Conservation (phyloP, 2,113 vertebrate species). For the Numenius arquata region DNA sequence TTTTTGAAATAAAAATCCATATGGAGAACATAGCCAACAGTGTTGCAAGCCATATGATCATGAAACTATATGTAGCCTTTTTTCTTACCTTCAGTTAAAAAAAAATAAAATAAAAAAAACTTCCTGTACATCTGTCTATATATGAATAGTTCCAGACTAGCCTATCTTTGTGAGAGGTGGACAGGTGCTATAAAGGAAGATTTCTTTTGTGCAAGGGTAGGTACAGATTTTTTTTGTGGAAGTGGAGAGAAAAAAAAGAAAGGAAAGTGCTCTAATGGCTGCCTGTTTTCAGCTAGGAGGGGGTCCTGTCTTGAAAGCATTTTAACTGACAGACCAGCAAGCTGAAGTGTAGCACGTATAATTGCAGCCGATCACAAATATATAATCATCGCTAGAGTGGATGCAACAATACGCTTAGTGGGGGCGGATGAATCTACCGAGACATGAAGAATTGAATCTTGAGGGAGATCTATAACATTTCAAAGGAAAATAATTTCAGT, state of each 20-base stretch:
- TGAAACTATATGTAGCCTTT: background rate
- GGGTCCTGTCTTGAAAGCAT: background rate
- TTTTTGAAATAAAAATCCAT: background rate
- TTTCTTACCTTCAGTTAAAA: background rate
- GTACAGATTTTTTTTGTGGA: background rate
- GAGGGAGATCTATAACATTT: background rate
- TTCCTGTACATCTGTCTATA: background rate
- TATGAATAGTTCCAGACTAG: background rate
- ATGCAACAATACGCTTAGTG: background rate
- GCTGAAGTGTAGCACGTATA: background rate
- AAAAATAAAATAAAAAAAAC: background rate
- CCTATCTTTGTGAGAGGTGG: background rate
- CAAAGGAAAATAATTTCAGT: background rate
- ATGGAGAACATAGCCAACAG: background rate
- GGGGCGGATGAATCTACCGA: background rate
- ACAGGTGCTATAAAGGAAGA: background rate
- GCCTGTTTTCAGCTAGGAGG: background rate
- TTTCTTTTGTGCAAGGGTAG: background rate
- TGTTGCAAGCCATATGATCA: background rate
- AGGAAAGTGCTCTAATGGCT: background rate
- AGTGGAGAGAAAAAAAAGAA: background rate
- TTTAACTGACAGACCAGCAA: background rate
- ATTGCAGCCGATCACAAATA: background rate
- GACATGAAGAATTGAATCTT: background rate
- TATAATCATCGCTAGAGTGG: background rate